Conservation (phyloP, 2,888 invertebrate genomes). For the Geophilus truncorum region DNA sequence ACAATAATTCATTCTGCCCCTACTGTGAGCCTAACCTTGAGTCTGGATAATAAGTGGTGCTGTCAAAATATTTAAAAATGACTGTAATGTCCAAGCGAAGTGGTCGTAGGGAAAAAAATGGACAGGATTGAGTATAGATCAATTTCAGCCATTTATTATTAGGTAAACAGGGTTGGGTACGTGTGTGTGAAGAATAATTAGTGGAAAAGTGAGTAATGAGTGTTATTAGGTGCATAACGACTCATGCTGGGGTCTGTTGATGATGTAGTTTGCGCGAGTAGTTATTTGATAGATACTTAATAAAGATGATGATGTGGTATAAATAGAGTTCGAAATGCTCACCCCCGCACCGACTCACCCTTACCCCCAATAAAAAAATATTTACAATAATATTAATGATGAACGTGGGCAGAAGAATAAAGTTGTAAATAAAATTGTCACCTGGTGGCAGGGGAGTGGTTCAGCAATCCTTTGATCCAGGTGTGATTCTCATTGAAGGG, state of each 20-base stretch:
- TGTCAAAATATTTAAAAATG: slow-evolving; percentile 10
- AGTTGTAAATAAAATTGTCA: neutral
- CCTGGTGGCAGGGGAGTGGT: neutral
- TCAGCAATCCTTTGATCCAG: neutral
- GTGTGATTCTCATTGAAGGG: neutral
- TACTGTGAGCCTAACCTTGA: slow-evolving; percentile 4
- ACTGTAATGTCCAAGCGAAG: neutral
- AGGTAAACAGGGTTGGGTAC: neutral
- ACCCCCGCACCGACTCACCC: too few species aligned
- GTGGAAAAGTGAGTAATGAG: neutral
- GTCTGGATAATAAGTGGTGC: neutral
- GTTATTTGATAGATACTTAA: neutral
- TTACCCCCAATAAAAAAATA: too few species aligned
- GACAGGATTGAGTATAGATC: slow-evolving; percentile 4
- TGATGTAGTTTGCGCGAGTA: neutral
- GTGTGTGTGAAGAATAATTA: neutral
- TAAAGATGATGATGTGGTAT: too few species aligned
- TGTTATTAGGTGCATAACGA: neutral
- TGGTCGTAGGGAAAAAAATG: neutral
- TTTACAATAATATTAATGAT: too few species aligned
- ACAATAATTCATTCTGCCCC: slow-evolving; percentile 3
- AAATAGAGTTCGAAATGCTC: too few species aligned
- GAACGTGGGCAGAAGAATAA: neutral
- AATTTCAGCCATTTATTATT: neutral
- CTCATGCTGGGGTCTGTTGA: neutral